phyloP scores from a whole-genome alignment of 2,888 invertebrate genomes.

The Rugalucina vietnamica region DNA sequence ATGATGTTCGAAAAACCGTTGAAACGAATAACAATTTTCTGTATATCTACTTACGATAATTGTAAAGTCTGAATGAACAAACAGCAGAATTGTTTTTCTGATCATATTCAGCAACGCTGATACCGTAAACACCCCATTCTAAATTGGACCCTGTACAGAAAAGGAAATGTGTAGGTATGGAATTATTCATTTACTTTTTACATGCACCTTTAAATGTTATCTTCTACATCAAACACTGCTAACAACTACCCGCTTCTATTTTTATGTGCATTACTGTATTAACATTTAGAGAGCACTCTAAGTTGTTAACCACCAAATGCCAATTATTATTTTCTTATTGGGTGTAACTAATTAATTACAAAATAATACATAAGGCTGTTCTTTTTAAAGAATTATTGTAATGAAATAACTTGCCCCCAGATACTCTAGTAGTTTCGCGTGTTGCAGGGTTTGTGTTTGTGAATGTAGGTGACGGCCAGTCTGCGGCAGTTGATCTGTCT shows the following conservation, averaged over 20 bases:
- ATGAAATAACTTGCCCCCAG: background rate
- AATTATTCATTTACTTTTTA: background rate
- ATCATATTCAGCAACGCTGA: conserved; percentile 91
- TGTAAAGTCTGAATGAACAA: conserved; percentile 97
- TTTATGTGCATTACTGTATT: too few relatives aligned
- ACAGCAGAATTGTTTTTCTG: conserved; percentile 96
- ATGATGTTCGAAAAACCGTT: too few relatives aligned
- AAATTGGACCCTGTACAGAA: conserved; percentile 14
- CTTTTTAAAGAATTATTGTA: too few relatives aligned
- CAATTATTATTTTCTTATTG: too few relatives aligned
- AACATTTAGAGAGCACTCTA: too few relatives aligned
- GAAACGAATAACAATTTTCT: too few relatives aligned
- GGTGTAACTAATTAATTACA: too few relatives aligned
- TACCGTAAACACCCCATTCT: conserved; percentile 70
- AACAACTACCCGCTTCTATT: too few relatives aligned
- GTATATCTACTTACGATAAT: conserved; percentile 84
- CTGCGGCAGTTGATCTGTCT: conserved; percentile 38
- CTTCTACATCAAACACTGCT: too few relatives aligned
- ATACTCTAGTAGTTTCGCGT: background rate
- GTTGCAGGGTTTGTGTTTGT: background rate
- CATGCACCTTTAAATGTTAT: too few relatives aligned
- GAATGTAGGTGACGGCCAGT: conserved; percentile 60
- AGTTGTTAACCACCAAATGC: too few relatives aligned
- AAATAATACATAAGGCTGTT: too few relatives aligned
- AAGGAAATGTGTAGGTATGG: background rate